Evolutionary conservation across 2,797 vertebrate species (phyloP).

Genomic region (Notolabrus celidotus): DNA sequence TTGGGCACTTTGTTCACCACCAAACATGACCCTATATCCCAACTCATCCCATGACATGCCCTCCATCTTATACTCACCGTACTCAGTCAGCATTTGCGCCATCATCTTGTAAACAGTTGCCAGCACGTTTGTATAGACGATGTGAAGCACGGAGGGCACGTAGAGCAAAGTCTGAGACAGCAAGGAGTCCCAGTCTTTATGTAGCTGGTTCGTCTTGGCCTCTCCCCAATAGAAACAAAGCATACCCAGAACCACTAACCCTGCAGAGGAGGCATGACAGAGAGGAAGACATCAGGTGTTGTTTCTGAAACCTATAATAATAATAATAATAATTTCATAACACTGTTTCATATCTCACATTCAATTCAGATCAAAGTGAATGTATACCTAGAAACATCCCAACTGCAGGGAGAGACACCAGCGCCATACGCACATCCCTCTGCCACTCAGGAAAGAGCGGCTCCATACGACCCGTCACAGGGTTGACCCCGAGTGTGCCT

Average conservation of each 20-base stretch:
- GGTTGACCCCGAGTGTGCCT: constrained; percentile 81
- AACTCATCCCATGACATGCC: too few relatives aligned
- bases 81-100: constrained; percentile 82
- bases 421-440: constrained; percentile 78
- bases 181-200: constrained; percentile 73
- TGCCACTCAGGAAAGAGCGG: constrained; percentile 85
- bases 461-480: constrained; percentile 83
- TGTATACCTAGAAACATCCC: constrained; percentile 80
- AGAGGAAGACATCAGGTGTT: background rate
- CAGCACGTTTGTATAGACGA: constrained; percentile 84
- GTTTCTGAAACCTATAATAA: too few relatives aligned
- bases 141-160: constrained; percentile 84
- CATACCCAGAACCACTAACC: constrained; percentile 84
- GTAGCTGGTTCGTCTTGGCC: constrained; percentile 68
- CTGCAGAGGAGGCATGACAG: constrained; percentile 42
- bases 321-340: too few relatives aligned
- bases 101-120: constrained; percentile 80
- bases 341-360: background rate
- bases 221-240: constrained; percentile 85
- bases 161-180: constrained; percentile 77
- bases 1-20: too few relatives aligned
- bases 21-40: too few relatives aligned
- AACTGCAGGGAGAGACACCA: constrained; percentile 86
- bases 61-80: constrained; percentile 73
- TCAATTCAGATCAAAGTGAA: background rate